Evolutionary conservation across 2,113 vertebrate genomes (phyloP).

Genomic region (Lagenorhynchus albirostris): DNA sequence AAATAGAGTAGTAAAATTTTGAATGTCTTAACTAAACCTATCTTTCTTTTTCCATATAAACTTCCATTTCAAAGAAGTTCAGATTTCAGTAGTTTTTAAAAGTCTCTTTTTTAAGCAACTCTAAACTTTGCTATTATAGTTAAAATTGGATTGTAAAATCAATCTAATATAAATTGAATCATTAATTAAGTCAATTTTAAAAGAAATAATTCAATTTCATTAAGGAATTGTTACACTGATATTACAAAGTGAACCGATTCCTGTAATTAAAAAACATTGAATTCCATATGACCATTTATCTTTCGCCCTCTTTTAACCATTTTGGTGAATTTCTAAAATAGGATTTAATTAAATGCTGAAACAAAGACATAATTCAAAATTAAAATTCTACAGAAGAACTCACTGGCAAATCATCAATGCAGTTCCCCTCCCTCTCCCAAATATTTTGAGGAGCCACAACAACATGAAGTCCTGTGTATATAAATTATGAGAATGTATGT

Average conservation of each 20-base stretch:
- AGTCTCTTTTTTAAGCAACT: slow-evolving; percentile 68
- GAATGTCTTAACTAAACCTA: slow-evolving; percentile 64
- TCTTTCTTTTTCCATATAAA: slow-evolving; percentile 56
- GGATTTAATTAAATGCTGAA: slow-evolving; percentile 79
- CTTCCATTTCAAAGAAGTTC: slow-evolving; percentile 69
- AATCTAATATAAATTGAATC: slow-evolving; percentile 75
- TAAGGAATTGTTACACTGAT: slow-evolving; percentile 68
- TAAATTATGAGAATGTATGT: neutral
- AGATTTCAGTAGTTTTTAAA: slow-evolving; percentile 75
- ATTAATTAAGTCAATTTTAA: slow-evolving; percentile 83
- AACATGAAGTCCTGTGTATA: neutral
- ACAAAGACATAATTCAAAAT: slow-evolving; percentile 70
- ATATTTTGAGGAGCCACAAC: neutral
- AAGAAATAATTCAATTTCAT: slow-evolving; percentile 78
- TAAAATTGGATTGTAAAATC: slow-evolving; percentile 79
- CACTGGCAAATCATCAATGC: slow-evolving; percentile 1
- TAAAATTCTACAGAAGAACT: slow-evolving; percentile 46
- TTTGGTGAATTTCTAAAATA: slow-evolving; percentile 74
- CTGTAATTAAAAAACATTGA: slow-evolving; percentile 77
- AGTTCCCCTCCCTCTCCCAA: neutral
- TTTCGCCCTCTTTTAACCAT: slow-evolving; percentile 65
- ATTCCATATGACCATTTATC: slow-evolving; percentile 73
- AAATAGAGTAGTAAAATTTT: slow-evolving; percentile 74
- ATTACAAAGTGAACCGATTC: slow-evolving; percentile 70
- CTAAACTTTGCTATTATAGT: slow-evolving; percentile 73